Conservation (phyloP, 1,140 invertebrate genomes). For the Cylas formicarius region DNA sequence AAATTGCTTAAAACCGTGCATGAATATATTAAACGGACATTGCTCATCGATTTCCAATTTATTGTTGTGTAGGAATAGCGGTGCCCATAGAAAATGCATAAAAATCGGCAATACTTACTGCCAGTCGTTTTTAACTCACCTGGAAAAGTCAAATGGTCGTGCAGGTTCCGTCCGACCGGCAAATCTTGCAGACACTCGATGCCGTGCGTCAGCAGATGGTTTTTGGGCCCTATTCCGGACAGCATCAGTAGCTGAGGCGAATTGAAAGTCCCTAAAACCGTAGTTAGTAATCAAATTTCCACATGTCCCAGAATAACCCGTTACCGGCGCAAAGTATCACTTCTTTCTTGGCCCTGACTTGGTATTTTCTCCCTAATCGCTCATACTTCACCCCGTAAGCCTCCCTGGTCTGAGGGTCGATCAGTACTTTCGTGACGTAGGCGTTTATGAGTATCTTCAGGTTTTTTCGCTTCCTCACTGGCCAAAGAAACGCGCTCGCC, state of each 20-base stretch:
- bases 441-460: slow-evolving; percentile 57
- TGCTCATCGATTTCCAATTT: too few relatives aligned
- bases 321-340: slow-evolving; percentile 56
- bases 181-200: slow-evolving; percentile 59
- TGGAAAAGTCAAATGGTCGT: slow-evolving; percentile 66
- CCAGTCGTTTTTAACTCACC: too few relatives aligned
- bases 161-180: slow-evolving; percentile 61
- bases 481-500: slow-evolving; percentile 51
- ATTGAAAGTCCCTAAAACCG: slow-evolving; percentile 55
- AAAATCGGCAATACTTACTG: too few relatives aligned
- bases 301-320: too few relatives aligned
- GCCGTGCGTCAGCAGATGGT: slow-evolving; percentile 51
- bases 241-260: slow-evolving; percentile 53
- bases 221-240: slow-evolving; percentile 52
- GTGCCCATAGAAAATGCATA: too few relatives aligned
- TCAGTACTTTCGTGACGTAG: slow-evolving; percentile 48
- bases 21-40: too few relatives aligned
- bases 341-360: slow-evolving; percentile 48
- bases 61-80: too few relatives aligned
- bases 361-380: slow-evolving; percentile 39
- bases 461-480: slow-evolving; percentile 52
- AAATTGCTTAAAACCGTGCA: too few relatives aligned
- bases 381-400: slow-evolving; percentile 54
- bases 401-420: slow-evolving; percentile 40
- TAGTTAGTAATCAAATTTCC: slow-evolving; percentile 44